Evolutionary conservation across 2,113 vertebrate species (phyloP).

Genomic region (Enhydra lutris): DNA sequence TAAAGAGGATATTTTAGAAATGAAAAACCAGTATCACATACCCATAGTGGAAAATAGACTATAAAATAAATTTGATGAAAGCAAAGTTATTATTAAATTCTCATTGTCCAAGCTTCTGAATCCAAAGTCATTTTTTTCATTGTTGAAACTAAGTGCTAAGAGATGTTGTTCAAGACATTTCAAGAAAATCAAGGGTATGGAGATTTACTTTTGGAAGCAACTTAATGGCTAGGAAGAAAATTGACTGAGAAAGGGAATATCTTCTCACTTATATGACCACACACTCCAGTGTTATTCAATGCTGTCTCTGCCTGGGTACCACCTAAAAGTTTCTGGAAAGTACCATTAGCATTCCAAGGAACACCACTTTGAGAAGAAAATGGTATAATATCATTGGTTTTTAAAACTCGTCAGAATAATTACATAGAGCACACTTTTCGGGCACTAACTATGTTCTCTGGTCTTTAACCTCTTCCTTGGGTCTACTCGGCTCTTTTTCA

Average conservation of each 20-base stretch:
- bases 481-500: background rate
- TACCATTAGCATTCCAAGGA: background rate
- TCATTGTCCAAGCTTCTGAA: background rate
- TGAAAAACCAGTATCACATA: background rate
- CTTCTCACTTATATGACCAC: background rate
- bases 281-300: background rate
- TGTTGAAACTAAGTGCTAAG: background rate
- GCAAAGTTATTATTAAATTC: background rate
- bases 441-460: fast-evolving
- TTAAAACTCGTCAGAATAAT: background rate
- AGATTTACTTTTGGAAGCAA: background rate
- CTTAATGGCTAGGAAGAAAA: background rate
- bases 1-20: background rate
- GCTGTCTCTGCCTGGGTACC: background rate
- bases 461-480: background rate
- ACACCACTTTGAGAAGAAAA: background rate
- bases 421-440: background rate
- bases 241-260: background rate
- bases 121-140: background rate
- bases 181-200: background rate
- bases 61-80: background rate
- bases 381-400: background rate
- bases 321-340: background rate
- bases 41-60: background rate
- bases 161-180: background rate